A percentile compares a stretch with the other conserved stretches of the same genome.
phyloP scores from a whole-genome alignment of 2,888 invertebrate species.

The Proisotoma minuta region DNA sequence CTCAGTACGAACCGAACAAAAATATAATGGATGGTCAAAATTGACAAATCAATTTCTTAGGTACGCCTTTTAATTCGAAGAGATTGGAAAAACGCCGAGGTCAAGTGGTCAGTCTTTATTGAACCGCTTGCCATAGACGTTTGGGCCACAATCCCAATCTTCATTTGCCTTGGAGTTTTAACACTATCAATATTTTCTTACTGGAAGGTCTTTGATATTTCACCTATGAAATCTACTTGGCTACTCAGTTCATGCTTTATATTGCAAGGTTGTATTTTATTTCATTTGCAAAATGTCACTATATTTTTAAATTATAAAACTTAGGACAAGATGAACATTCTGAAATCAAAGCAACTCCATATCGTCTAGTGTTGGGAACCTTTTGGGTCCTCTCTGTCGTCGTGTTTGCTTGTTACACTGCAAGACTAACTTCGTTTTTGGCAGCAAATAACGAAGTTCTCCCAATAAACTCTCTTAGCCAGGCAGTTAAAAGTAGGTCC shows the following conservation, averaged over 20 bases:
- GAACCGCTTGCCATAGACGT: constrained; percentile 41
- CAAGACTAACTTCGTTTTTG: constrained; percentile 41
- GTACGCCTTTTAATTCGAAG: constrained; percentile 40
- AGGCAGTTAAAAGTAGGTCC: constrained; percentile 32
- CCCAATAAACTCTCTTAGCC: constrained; percentile 37
- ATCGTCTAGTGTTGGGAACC: constrained; percentile 37
- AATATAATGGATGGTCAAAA: background rate
- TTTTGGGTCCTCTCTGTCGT: constrained; percentile 44
- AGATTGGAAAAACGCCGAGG: constrained; percentile 36
- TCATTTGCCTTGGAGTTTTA: constrained; percentile 32
- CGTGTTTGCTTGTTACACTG: constrained; percentile 42
- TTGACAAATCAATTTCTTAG: constrained; percentile 18
- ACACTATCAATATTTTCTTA: constrained; percentile 30
- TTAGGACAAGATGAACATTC: constrained; percentile 40
- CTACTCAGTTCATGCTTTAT: constrained; percentile 41
- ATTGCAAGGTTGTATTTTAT: constrained; percentile 31
- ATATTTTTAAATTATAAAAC: background rate
- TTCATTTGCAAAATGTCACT: background rate
- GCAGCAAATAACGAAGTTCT: constrained; percentile 36
- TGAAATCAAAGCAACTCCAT: constrained; percentile 32
- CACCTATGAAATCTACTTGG: constrained; percentile 33
- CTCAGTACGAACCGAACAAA: constrained; percentile 23
- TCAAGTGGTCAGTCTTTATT: constrained; percentile 41
- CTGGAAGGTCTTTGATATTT: constrained; percentile 27
- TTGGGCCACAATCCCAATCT: constrained; percentile 37